Evolutionary conservation across 92 coral and sea anemone genomes (phyloP), one percentile per base, ranked within the genome.

Genomic region (Porites cylindrica): DNA sequence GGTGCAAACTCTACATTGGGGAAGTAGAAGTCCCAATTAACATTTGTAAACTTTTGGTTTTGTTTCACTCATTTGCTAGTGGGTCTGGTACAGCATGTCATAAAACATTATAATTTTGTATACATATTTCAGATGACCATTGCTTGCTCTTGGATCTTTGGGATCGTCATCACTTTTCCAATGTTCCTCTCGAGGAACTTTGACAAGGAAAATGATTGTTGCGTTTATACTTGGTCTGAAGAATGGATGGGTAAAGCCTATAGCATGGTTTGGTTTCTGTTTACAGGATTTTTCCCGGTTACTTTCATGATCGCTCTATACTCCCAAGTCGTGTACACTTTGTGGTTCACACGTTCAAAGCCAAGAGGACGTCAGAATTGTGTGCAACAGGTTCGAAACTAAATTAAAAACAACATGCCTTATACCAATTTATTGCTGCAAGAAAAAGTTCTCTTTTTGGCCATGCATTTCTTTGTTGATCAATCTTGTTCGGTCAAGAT

Each of bases 321-420:
- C 51, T 69, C 73, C 1, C 12, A 18, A 12, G 73, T 69, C 52
- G 73, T 69, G 73, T 69, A 69, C 73, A 29, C 73, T 69, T 69
- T 69, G 73, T 69, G 73, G 73, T 20, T 26, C 51, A 69, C 24
- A 69, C 7, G 71, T 66, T 29, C 32, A 29, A 29, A 17, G 26
- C 3, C 29, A 17, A 5, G 12, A 20, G 29, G 29, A 69, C 11
- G 51, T 13, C 24, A 29, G 11, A 1, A 14, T 7, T 6, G 1
- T 19, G 51, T 7, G 32, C 74, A 23, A 70, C 17, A 29, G 51
- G 74, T 70, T 54, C 13, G 60, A 32, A 11, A 13, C 21, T 62
- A 54, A 54, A 54, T 62, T 19, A 7, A 7, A 13, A 14, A 19
- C 16, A 14, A 13, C 0, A 14, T 8, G 14, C 74, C 43, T 7